These are phyloP conservation scores for Rhodophaea formosa DNA, from an alignment of 2,888 invertebrate species.

Conservation along the genomic window DNA sequence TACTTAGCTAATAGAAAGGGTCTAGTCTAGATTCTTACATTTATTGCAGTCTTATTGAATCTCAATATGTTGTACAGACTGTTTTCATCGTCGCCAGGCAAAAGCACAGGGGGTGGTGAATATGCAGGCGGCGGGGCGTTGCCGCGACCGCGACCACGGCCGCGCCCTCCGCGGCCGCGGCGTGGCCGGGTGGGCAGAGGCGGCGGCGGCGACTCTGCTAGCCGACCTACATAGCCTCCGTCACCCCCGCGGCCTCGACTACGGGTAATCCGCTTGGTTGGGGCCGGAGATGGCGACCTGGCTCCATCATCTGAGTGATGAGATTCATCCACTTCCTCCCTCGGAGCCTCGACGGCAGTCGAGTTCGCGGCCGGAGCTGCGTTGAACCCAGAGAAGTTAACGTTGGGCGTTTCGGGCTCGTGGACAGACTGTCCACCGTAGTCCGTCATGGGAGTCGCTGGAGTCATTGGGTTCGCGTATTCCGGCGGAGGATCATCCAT, in stretches of 20 bases:
- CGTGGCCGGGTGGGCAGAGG: conserved; percentile 61
- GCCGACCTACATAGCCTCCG: conserved; percentile 67
- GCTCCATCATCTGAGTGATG: conserved; percentile 61
- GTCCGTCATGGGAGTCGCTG: conserved; percentile 78
- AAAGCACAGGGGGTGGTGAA: conserved; percentile 74
- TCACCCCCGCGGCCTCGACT: conserved; percentile 81
- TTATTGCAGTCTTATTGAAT: conserved; percentile 90
- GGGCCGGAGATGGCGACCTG: conserved; percentile 81
- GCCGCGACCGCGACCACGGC: conserved; percentile 66
- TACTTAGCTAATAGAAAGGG: too few relatives aligned
- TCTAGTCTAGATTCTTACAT: conserved; percentile 70
- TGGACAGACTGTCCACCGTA: conserved; percentile 76
- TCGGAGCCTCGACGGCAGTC: conserved; percentile 53
- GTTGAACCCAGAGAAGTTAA: conserved; percentile 68
- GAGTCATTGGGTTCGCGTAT: conserved; percentile 86
- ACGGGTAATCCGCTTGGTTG: conserved; percentile 83
- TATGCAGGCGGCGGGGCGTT: conserved; percentile 72
- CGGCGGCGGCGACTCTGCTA: conserved; percentile 76
- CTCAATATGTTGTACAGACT: conserved; percentile 92
- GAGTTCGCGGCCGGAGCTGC: conserved; percentile 58
- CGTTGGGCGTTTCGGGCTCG: conserved; percentile 74
- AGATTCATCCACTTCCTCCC: conserved; percentile 62
- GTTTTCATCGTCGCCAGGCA: conserved; percentile 88
- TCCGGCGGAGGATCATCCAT: conserved; percentile 96
- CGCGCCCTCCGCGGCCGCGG: conserved; percentile 62